These are phyloP conservation scores for Pristionchus fissidentatus DNA, from an alignment of 2,888 invertebrate genomes.

Conservation along the genomic window DNA sequence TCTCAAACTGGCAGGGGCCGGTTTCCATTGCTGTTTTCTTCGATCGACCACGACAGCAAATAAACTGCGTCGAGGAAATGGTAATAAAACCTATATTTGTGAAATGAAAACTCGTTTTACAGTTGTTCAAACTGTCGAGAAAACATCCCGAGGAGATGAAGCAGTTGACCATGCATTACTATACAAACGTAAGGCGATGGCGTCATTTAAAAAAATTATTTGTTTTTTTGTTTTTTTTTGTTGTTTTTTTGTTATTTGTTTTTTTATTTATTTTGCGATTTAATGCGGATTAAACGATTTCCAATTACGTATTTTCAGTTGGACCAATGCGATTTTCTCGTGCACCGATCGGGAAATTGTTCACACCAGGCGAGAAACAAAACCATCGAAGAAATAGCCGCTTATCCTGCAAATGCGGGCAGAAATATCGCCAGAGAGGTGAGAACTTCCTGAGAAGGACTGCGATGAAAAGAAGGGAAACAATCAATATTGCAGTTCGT, in stretches of 20 bases:
- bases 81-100: neutral
- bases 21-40: conserved; percentile 24
- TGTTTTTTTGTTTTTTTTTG: too few relatives aligned
- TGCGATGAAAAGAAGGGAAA: neutral
- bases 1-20: conserved; percentile 20
- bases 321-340: conserved; percentile 9
- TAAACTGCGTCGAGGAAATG: conserved; percentile 5
- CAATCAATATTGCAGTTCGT: conserved; percentile 23
- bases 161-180: neutral
- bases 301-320: neutral
- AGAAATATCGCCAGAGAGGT: conserved; percentile 47
- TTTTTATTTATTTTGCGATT: neutral
- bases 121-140: neutral
- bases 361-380: neutral
- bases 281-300: neutral
- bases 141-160: neutral
- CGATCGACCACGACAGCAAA: neutral
- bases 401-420: conserved; percentile 45
- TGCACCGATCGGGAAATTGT: neutral
- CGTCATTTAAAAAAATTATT: neutral
- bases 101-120: neutral
- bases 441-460: neutral
- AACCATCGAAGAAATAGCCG: conserved; percentile 21
- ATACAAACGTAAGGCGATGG: neutral
- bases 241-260: neutral